phyloP scores from a whole-genome alignment of 1,140 invertebrate species.

The Arion vulgaris region DNA sequence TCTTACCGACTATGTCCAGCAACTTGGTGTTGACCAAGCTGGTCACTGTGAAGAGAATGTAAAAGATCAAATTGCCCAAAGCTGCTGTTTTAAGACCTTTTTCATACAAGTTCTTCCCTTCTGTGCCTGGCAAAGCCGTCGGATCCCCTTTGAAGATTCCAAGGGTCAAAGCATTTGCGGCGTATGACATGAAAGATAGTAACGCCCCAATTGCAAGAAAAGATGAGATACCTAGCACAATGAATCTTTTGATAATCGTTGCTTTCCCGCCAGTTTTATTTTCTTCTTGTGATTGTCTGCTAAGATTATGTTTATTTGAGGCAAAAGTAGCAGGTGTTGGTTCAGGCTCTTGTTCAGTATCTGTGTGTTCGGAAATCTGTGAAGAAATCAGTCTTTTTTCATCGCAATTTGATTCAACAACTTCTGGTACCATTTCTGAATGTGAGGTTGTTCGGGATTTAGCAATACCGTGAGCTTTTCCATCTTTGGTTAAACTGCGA shows the following conservation, averaged over 20 bases:
- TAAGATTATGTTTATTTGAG: no score
- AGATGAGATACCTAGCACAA: neutral
- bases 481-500: no score
- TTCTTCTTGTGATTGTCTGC: no score
- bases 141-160: slow-evolving; percentile 11
- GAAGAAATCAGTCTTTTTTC: no score
- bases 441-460: no score
- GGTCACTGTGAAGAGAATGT: neutral
- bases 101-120: neutral
- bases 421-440: no score
- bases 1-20: neutral
- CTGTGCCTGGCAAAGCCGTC: neutral
- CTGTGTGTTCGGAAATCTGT: no score
- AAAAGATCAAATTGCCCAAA: neutral
- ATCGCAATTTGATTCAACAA: no score
- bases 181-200: neutral
- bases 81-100: neutral
- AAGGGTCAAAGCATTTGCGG: neutral
- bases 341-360: no score
- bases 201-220: slow-evolving; percentile 1
- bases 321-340: no score
- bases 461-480: no score
- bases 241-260: neutral
- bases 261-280: neutral
- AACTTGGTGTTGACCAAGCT: neutral